Evolutionary conservation across 2,797 vertebrate genomes (phyloP), one percentile per base, ranked within the genome.

Genomic region (Cryptoprocta ferox): DNA sequence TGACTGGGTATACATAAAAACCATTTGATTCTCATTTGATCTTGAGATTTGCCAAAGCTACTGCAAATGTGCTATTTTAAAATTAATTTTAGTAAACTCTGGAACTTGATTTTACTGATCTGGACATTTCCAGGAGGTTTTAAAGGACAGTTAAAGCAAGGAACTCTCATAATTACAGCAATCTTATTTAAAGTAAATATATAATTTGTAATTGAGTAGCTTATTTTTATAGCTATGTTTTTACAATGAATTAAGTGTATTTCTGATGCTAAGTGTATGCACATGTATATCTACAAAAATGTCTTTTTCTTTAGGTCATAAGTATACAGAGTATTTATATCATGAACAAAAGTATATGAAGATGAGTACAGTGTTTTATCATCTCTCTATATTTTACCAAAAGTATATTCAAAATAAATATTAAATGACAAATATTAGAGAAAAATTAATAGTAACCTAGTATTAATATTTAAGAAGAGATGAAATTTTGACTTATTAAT

Each of bases 401-500:
- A 84, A 95, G 53, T 75, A 84, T 35, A 15, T 24, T 68, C 70
- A 75, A 66, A 4, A n/a, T 96, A 91, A 71, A 94, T 83, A 45
- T 66, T 45, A 71, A 84, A 37, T n/a, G 50, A 37, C 15, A 73
- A 61, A 83, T 66, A 39, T 56, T 71, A 87, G 21, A 94, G 12
- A 78, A 83, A 3, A 61, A 66, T 53, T 80, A 91, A 75, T 37
- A 53, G 5, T 75, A 24, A 4, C 3, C 78, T 91, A 50, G 7
- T 50, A 85, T 78, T 81, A 93, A 42, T 87, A 11, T 32, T 59
- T 82, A 42, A 84, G 13, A 63, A 83, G 13, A 88, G 3, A 59
- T 86, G 18, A 45, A 63, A 91, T 50, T 95, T 85, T 70, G 28
- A 19, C 28, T 92, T 70, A 48, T 80, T 35, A 66, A 45, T 10